Evolutionary conservation across 1,140 invertebrate genomes (phyloP).

Genomic region (Atta cephalotes): DNA sequence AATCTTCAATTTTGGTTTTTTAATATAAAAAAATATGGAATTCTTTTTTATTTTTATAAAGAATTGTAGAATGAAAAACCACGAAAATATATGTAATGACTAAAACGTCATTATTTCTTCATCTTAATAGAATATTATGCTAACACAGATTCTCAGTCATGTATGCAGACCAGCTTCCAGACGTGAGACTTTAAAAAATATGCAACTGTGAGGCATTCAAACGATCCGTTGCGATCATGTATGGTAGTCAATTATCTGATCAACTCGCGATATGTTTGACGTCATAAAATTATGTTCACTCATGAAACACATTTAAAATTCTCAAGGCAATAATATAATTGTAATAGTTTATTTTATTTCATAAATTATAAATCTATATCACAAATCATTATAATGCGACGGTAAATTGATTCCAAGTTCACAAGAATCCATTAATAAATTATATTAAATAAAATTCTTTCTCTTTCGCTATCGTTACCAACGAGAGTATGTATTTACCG

Average conservation of each 20-base stretch:
- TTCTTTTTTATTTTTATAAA: too few species aligned
- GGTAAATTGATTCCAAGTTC: neutral
- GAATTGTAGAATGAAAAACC: too few species aligned
- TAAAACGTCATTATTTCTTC: too few species aligned
- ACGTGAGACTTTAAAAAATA: slow-evolving; percentile 8
- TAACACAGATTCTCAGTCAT: neutral
- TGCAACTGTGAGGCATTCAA: slow-evolving; percentile 63
- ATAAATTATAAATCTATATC: too few species aligned
- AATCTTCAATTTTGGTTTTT: too few species aligned
- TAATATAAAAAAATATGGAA: too few species aligned
- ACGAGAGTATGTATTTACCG: neutral
- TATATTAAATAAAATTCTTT: neutral
- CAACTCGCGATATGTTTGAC: slow-evolving; percentile 11
- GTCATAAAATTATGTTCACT: slow-evolving; percentile 3
- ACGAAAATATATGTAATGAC: too few species aligned
- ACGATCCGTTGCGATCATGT: slow-evolving; percentile 22
- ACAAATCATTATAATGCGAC: too few species aligned
- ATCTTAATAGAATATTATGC: too few species aligned
- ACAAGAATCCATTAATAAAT: slow-evolving; percentile 22
- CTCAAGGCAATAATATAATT: neutral
- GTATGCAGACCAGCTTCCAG: neutral
- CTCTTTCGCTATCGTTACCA: neutral
- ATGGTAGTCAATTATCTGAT: slow-evolving; percentile 34
- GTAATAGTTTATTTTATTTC: too few species aligned
- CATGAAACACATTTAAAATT: slow-evolving; percentile 12